A percentile compares a stretch with the other conserved stretches of the same genome.
Evolutionary conservation across 2,797 vertebrate genomes (phyloP).

Genomic region (Pseudochirops cupreus): DNA sequence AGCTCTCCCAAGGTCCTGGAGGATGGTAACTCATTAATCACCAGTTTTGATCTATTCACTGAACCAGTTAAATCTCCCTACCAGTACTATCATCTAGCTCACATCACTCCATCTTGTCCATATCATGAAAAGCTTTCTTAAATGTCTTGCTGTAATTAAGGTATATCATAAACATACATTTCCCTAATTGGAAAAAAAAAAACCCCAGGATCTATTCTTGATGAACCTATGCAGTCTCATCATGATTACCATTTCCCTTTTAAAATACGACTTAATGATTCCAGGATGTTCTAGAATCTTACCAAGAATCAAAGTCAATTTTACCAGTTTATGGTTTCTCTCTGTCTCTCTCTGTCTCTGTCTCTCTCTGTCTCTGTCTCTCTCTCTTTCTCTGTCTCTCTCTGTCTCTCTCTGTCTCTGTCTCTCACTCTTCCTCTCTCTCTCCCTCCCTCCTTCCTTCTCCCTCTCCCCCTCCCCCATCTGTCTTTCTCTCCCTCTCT

Average conservation of each 20-base stretch:
- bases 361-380: no score
- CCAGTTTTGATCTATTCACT: neutral
- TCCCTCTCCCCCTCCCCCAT: neutral
- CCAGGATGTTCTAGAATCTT: neutral
- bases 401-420: no score
- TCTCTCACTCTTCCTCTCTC: no score
- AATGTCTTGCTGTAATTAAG: neutral
- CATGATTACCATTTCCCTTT: neutral
- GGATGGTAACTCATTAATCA: neutral
- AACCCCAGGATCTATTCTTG: neutral
- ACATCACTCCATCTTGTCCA: neutral
- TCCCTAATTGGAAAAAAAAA: neutral
- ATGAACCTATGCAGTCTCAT: neutral
- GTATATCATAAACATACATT: neutral
- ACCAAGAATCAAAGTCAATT: neutral
- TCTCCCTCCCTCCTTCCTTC: no score
- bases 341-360: no score
- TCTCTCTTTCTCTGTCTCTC: no score
- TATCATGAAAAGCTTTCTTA: neutral
- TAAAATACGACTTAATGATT: neutral
- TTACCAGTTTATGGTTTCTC: neutral
- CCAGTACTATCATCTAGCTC: neutral
- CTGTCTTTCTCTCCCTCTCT: neutral
- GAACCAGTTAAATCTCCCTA: neutral
- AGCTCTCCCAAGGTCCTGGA: neutral